A percentile compares a stretch with the other conserved stretches of the same genome.
Evolutionary conservation across 2,888 invertebrate genomes (phyloP).

Genomic region (Callosobruchus maculatus): DNA sequence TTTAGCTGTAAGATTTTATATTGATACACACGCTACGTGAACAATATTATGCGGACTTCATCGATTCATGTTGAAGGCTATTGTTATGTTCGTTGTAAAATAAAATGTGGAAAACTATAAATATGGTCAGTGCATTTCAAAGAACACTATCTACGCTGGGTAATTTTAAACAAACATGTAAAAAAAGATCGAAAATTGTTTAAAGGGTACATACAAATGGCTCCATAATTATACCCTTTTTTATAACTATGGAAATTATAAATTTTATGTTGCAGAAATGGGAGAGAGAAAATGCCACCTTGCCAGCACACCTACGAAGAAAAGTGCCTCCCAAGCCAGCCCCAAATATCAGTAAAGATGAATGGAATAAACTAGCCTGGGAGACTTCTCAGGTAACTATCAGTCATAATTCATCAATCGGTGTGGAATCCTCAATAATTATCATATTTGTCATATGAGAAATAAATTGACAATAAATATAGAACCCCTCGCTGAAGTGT

Average conservation of each 20-base stretch:
- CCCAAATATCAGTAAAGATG: constrained; percentile 43
- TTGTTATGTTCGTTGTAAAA: background rate
- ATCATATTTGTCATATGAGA: too few relatives aligned
- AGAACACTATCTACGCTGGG: too few relatives aligned
- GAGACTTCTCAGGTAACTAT: constrained; percentile 52
- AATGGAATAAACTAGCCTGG: constrained; percentile 55
- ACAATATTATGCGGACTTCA: background rate
- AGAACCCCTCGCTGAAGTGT: too few relatives aligned
- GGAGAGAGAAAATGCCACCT: constrained; percentile 58
- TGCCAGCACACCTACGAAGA: constrained; percentile 53
- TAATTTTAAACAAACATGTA: too few relatives aligned
- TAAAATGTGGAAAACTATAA: background rate
- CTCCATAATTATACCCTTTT: too few relatives aligned
- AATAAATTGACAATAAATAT: too few relatives aligned
- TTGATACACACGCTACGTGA: background rate
- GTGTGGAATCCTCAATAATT: too few relatives aligned
- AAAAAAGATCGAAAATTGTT: too few relatives aligned
- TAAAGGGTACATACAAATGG: too few relatives aligned
- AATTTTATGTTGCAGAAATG: constrained; percentile 52
- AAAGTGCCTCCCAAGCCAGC: constrained; percentile 55
- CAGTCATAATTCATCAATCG: background rate
- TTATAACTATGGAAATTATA: background rate
- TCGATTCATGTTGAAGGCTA: background rate
- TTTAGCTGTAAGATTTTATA: background rate
- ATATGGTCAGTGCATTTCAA: too few relatives aligned